Evolutionary conservation across 2,888 invertebrate species (phyloP), one percentile per base, ranked within the genome.

Genomic region (Phlogophora meticulosa): DNA sequence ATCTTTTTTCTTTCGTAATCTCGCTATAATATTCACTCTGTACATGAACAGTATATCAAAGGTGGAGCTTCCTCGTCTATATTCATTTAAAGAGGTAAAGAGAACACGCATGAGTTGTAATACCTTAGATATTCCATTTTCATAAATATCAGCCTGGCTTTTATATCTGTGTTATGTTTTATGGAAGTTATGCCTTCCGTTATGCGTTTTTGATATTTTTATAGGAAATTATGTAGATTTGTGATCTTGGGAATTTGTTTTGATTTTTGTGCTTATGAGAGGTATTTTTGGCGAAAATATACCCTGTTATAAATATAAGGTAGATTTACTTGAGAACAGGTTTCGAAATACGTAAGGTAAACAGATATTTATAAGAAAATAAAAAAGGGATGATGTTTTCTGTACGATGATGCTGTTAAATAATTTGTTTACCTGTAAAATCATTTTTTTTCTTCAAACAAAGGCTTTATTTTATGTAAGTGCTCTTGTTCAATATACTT

Each of bases 61-160:
- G 4, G 46, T 36, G 38, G n/a, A 53, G 11, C 22, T 61, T 13
- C 17, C 38, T 52, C 80, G 45, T 75, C 71, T 69, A 65, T 74
- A 78, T 81, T 72, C 34, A 74, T 78, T 75, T 64, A 46, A 51
- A 55, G 38, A 61, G 62, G 51, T 65, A 59, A 22, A 46, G 38
- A 49, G 34, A 49, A 58, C 34, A 60, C 15, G 17, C 42, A 36
- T 62, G 68, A 52, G 28, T 60, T 78, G 40, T 60, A 58, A 75
- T 58, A 70, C 80, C 51, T 57, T 62, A 55, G 62, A 68, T 65
- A 72, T 77, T 68, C 67, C 55, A 80, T 82, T 76, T 72, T 67
- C 63, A 78, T 78, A 81, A 78, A 81, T 59, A 66, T 81, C 36
- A 40, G n/a, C 15, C 20, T 15, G 24, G 34, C 56, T 78, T 78